Evolutionary conservation across 2,888 invertebrate species (phyloP).

Genomic region (Drosophila multiciliata): DNA sequence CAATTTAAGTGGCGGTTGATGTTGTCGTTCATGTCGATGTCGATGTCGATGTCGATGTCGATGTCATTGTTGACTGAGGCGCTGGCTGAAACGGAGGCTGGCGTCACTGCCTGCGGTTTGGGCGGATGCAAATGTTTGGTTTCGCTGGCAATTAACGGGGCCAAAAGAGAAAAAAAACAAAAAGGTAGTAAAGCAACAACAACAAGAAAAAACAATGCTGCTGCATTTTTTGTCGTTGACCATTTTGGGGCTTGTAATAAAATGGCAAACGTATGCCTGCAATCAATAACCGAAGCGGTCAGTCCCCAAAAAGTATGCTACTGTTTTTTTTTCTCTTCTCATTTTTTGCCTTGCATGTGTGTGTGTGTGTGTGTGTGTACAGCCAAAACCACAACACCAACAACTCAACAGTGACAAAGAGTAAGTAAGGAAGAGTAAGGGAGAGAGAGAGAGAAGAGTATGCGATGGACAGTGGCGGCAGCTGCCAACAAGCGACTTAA

Average conservation of each 20-base stretch:
- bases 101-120: constrained; percentile 56
- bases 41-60: constrained; percentile 38
- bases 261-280: constrained; percentile 77
- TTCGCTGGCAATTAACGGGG: constrained; percentile 77
- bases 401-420: constrained; percentile 34
- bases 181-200: not conserved
- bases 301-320: constrained; percentile 52
- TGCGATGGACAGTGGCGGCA: constrained; percentile 4
- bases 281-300: constrained; percentile 70
- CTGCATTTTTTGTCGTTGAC: constrained; percentile 44
- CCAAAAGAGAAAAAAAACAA: constrained; percentile 23
- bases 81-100: constrained; percentile 29
- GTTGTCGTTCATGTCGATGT: constrained; percentile 67
- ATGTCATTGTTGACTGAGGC: constrained; percentile 10
- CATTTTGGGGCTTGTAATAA: constrained; percentile 68
- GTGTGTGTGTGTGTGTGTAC: constrained; percentile 7
- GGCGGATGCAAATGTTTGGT: constrained; percentile 78
- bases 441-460: not conserved
- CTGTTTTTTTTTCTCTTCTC: constrained; percentile 35
- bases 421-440: not conserved
- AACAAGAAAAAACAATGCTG: constrained; percentile 43
- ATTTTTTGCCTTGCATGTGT: not conserved
- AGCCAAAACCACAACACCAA: constrained; percentile 40
- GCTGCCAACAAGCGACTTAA: constrained; percentile 73
- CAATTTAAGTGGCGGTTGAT: constrained; percentile 79